Evolutionary conservation across 2,113 vertebrate genomes (phyloP).

Genomic region (Raja brachyura): DNA sequence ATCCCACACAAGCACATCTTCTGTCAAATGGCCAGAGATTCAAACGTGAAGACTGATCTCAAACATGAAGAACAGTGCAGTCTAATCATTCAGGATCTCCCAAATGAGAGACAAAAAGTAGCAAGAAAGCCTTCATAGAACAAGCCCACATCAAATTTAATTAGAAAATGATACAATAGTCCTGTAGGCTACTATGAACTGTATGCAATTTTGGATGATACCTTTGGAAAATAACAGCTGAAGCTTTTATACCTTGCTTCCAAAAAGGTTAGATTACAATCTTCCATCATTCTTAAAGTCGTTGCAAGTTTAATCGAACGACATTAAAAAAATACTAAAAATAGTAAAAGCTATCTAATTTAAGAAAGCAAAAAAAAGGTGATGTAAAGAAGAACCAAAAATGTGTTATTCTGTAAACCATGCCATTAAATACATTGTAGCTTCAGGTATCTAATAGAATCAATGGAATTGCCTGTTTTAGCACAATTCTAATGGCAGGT

Average conservation of each 20-base stretch:
- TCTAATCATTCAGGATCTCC: constrained; percentile 4
- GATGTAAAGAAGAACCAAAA: not conserved
- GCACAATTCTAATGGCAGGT: not conserved
- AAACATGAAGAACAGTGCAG: not conserved
- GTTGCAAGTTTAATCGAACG: constrained; percentile 22
- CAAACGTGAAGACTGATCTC: not conserved
- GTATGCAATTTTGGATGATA: not conserved
- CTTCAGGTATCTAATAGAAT: not conserved
- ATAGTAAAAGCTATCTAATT: not conserved
- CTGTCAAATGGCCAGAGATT: constrained; percentile 13
- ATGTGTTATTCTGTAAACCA: not conserved
- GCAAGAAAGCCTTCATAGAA: constrained; percentile 5
- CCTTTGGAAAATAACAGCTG: not conserved
- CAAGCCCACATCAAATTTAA: not conserved
- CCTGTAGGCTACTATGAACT: not conserved
- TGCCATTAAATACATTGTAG: not conserved
- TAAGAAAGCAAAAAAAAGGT: not conserved
- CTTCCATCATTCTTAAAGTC: constrained; percentile 5
- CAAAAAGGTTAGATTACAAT: constrained; percentile 4
- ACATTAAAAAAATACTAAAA: not conserved
- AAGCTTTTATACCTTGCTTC: not conserved
- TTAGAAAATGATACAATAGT: constrained; percentile 22
- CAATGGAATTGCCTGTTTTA: not conserved
- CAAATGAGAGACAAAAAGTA: constrained; percentile 2
- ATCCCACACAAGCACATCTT: constrained; percentile 17